phyloP scores from a whole-genome alignment of 2,888 invertebrate genomes.

The Callimorpha dominula region DNA sequence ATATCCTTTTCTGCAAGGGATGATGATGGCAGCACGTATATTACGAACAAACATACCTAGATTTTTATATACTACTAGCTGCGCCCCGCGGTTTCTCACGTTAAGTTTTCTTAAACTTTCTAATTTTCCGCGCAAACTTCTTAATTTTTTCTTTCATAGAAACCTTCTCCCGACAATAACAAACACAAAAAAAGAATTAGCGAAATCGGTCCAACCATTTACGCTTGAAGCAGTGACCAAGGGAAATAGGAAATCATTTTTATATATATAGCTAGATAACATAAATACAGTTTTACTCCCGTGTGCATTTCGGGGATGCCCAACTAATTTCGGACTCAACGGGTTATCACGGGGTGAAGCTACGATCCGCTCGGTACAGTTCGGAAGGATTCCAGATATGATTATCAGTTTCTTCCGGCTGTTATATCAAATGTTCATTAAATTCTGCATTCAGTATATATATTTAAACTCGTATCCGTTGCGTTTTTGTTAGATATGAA shows the following conservation, averaged over 20 bases:
- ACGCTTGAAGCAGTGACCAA: no score
- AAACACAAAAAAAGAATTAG: no score
- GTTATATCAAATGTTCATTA: background rate
- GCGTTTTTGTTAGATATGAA: background rate
- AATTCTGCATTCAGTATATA: background rate
- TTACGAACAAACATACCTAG: background rate
- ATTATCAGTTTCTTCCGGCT: slow-evolving; percentile 39
- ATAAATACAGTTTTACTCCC: background rate
- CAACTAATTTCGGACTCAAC: background rate
- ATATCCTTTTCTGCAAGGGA: no score
- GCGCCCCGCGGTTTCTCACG: no score
- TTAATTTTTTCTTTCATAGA: no score
- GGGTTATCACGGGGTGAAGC: background rate
- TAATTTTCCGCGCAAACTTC: no score
- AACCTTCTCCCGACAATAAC: no score
- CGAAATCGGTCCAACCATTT: no score
- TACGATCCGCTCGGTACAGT: background rate
- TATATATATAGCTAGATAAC: no score
- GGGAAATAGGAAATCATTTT: no score
- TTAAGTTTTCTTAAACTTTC: no score
- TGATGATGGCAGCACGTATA: background rate
- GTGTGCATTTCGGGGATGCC: background rate
- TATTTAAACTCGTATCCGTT: background rate
- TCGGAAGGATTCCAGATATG: slow-evolving; percentile 39
- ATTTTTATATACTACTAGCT: background rate